Base-by-base conservation (phyloP, 2,113 vertebrate species). In the Lepisosteus oculatus region DNA sequence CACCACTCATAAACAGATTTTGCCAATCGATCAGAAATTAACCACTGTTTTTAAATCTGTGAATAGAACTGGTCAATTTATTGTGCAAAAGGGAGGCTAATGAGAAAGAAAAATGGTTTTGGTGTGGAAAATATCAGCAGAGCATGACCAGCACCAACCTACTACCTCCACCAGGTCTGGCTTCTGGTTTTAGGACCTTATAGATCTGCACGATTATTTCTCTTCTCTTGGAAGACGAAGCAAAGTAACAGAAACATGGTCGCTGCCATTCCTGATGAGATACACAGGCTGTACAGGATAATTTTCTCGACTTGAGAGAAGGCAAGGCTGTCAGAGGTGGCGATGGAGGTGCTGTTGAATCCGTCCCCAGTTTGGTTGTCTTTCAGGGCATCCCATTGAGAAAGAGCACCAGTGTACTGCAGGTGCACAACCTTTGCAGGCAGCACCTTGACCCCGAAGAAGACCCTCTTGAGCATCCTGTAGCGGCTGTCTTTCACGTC, bases 401-500 rank as follows among this genome's bases (percentile, higher is more conserved):
- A 65, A 64, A 78, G 41, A 57, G 87, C 69, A 64, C 73, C 76
- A 0, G 76, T 1, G 0, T 93, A 94, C 75, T 94, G 78, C 69
- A 99, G 85, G 4, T 85, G 77, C 17, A 95, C 73, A 15, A 93
- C 59, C 0, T 71, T 13, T 0, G 2, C 3, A 0, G 83, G 88
- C 71, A 96, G 74, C 68, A 98, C 91, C 8, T 87, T 90, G 71
- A 99, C 61, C 1, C 93, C 96, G 79, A 93, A 95, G 77, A 94
- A 95, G 55, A 88, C 59, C 68, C 90, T 90, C 86, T 97, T 95
- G 70, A 96, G 72, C 8, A 87, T 17, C 6, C 9, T 88, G 1
- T 77, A 84, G 71, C 51, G 77, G 0, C 76, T 3, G 47, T 86
- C 76, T 75, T 86, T 92, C 69, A 97, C 92, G 0, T 95, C 93